These are phyloP conservation scores for Notodonta ziczac DNA, from an alignment of 2,888 invertebrate genomes.

Conservation along the genomic window DNA sequence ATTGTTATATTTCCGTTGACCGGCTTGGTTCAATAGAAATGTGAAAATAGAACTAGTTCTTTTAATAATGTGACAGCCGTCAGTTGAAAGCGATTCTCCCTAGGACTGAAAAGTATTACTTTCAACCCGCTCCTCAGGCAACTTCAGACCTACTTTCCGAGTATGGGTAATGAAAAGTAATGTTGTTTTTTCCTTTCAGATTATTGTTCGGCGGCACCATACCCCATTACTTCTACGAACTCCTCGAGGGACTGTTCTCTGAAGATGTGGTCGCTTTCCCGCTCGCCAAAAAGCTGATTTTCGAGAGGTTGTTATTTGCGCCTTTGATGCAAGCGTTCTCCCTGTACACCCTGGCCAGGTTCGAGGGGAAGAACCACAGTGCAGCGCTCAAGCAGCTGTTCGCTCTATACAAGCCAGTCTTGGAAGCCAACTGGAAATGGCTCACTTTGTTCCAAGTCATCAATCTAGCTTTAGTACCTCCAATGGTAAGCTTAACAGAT, in stretches of 20 bases:
- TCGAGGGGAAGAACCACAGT: constrained; percentile 90
- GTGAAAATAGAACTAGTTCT: too few species aligned
- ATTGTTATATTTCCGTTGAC: too few species aligned
- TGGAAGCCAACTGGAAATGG: constrained; percentile 91
- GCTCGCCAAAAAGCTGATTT: constrained; percentile 85
- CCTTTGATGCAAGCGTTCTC: constrained; percentile 90
- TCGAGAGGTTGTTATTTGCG: constrained; percentile 89
- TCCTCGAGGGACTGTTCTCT: constrained; percentile 85
- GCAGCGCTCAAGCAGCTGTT: constrained; percentile 86
- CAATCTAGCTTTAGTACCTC: constrained; percentile 90
- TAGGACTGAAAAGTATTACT: too few species aligned
- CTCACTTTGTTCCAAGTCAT: constrained; percentile 89
- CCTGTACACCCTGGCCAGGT: constrained; percentile 88
- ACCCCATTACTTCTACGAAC: constrained; percentile 90
- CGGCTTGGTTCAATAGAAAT: too few species aligned
- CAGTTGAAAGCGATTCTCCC: too few species aligned
- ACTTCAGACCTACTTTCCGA: too few species aligned
- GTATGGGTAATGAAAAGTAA: too few species aligned
- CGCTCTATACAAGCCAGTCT: constrained; percentile 86
- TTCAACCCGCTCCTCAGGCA: too few species aligned
- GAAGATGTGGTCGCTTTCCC: constrained; percentile 83
- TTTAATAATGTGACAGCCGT: too few species aligned
- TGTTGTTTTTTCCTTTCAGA: constrained; percentile 66
- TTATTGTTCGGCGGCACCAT: constrained; percentile 91
- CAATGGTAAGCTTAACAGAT: constrained; percentile 85